phyloP scores from a whole-genome alignment of 2,797 vertebrate genomes.

The Morus bassanus region DNA sequence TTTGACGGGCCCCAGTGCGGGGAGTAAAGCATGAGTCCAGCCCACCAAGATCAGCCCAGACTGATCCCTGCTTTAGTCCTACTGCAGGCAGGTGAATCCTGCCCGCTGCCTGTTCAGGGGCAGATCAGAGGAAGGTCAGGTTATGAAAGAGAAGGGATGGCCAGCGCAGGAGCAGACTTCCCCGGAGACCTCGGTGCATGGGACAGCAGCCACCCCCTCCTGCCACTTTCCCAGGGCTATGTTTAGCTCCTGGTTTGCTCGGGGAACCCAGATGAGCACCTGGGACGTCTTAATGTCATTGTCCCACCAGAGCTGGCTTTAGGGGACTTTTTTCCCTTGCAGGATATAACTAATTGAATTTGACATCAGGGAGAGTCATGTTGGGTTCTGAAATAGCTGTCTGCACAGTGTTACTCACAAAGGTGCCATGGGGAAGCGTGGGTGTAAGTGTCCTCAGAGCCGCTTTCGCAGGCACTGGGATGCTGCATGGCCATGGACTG shows the following conservation, averaged over 20 bases:
- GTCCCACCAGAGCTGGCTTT: conserved; percentile 26
- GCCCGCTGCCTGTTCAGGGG: not conserved
- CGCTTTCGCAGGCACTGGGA: not conserved
- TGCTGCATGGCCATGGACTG: not conserved
- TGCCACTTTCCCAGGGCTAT: not conserved
- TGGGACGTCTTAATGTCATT: conserved; percentile 2
- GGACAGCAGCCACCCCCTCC: not conserved
- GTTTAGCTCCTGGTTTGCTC: not conserved
- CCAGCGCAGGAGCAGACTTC: not conserved
- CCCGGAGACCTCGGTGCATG: not conserved
- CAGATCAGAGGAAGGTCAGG: not conserved
- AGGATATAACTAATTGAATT: conserved; percentile 49
- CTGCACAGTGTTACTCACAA: not conserved
- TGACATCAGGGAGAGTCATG: conserved; percentile 16
- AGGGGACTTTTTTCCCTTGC: not conserved
- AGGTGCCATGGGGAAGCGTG: not conserved
- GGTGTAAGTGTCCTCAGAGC: not conserved
- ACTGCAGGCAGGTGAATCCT: not conserved
- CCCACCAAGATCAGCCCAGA: not conserved
- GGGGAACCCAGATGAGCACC: not conserved
- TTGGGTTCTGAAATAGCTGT: conserved; percentile 35
- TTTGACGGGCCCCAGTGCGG: not conserved
- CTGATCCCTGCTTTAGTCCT: not conserved
- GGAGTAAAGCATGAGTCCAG: not conserved
- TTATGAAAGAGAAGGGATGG: not conserved